Percentiles rank a stretch among this genome's conserved stretches.
Conservation (phyloP, 2,797 vertebrate genomes). For the Acrossocheilus wenchowensis region DNA sequence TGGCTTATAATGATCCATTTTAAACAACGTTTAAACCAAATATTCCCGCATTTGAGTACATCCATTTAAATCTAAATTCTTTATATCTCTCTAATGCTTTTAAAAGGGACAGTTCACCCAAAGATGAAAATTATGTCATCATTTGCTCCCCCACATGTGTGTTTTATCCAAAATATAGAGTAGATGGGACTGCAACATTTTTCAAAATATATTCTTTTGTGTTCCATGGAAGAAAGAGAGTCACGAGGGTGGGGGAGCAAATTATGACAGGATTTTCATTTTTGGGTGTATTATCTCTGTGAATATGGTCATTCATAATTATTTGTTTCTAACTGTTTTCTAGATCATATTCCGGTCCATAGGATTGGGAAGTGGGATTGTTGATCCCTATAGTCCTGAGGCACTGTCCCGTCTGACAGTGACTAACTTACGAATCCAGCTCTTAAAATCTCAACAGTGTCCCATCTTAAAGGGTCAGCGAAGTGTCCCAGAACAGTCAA, state of each 20-base stretch:
- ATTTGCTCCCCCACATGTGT: background rate
- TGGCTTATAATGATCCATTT: background rate
- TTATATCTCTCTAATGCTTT: background rate
- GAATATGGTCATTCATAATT: background rate
- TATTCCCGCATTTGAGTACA: background rate
- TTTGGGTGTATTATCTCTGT: background rate
- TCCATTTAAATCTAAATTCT: background rate
- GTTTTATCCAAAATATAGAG: background rate
- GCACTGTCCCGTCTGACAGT: slow-evolving; percentile 81
- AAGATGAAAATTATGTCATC: background rate
- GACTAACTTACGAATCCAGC: slow-evolving; percentile 85
- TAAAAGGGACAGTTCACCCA: background rate
- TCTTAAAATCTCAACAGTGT: slow-evolving; percentile 85
- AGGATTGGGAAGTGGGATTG: slow-evolving; percentile 72
- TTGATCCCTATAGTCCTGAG: slow-evolving; percentile 84
- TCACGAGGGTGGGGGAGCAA: too few relatives aligned
- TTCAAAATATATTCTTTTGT: background rate
- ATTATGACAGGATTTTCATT: background rate
- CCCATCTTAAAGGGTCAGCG: slow-evolving; percentile 58
- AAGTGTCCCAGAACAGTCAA: background rate
- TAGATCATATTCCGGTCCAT: slow-evolving; percentile 88
- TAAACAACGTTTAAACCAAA: background rate
- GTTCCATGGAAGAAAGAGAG: background rate
- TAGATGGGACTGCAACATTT: background rate
- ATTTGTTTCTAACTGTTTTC: slow-evolving; percentile 8